Evolutionary conservation across 2,113 vertebrate genomes (phyloP).

Genomic region (Psittacula cyanocephala): DNA sequence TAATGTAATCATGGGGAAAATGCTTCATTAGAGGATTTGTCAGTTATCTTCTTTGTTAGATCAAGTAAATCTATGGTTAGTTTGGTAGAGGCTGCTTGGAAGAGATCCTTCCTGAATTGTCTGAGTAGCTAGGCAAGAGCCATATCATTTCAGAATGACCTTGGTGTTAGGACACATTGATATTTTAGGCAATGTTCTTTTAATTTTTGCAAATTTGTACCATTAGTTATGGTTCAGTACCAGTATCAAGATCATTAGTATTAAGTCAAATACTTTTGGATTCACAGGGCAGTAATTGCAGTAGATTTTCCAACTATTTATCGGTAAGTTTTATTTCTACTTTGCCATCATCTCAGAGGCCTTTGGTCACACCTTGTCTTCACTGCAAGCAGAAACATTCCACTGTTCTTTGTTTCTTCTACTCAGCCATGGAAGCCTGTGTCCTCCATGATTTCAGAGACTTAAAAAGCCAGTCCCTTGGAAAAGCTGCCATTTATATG

Average conservation of each 20-base stretch:
- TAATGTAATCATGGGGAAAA: background rate
- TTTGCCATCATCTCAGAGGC: conserved; percentile 26
- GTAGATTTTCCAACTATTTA: conserved; percentile 70
- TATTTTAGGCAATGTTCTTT: conserved; percentile 79
- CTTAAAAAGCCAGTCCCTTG: background rate
- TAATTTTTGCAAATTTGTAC: conserved; percentile 84
- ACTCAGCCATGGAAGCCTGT: background rate
- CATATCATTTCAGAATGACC: conserved; percentile 76
- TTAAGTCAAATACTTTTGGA: conserved; percentile 78
- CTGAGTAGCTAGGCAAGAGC: conserved; percentile 63
- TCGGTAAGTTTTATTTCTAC: conserved; percentile 55
- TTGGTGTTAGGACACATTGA: conserved; percentile 79
- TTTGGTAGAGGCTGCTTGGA: conserved; percentile 19
- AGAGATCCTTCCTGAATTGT: conserved; percentile 67
- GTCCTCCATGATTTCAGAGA: background rate
- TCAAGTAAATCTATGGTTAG: background rate
- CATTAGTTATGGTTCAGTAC: conserved; percentile 85
- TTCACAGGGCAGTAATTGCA: conserved; percentile 76
- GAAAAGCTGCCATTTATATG: background rate
- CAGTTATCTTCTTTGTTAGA: background rate
- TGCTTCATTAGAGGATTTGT: background rate
- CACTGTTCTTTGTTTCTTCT: background rate
- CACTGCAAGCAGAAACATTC: background rate
- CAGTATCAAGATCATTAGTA: conserved; percentile 82
- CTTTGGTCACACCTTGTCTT: conserved; percentile 28